Evolutionary conservation across 1,140 invertebrate species (phyloP), one percentile per base, ranked within the genome.

Genomic region (Heterodera schachtii): DNA sequence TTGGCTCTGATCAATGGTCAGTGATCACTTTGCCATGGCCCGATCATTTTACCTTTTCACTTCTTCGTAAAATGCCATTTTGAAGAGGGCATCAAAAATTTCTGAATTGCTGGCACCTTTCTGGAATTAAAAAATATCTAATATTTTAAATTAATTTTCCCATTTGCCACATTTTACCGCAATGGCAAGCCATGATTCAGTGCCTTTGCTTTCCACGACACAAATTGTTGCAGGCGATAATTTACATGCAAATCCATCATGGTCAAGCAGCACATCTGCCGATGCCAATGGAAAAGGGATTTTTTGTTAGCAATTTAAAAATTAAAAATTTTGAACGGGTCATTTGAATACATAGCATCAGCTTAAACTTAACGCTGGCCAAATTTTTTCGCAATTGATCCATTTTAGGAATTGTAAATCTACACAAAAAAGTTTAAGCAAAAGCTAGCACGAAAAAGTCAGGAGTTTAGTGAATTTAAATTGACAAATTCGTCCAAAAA

Each of bases 11-110:
- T 44, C 3, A 78, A n/a, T n/a, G n/a, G n/a, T n/a, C 47, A n/a
- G n/a, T 41, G 49, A 52, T 43, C 67, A 19, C 11, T 43, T 4
- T 3, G 9, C 19, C 21, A 75, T n/a, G n/a, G n/a, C n/a, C n/a
- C n/a, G n/a, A n/a, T n/a, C 47, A 4, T 49, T 49, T 60, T 78
- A 84, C 67, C 19, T 11, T 67, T 46, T 46, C 49, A n/a, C 49
- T 8, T 46, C n/a, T 16, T 31, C 21, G 64, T 84, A 84, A 74
- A 73, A 84, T 44, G 83, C 79, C 43, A 85, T 66, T 3, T 81
- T 6, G 49, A 82, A 85, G 13, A 81, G 21, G 44, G 31, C 60
- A 43, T 60, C 21, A 21, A 82, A 81, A 16, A 83, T 49, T 49
- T 81, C 79, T 8, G 46, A 43, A 57, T 64, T 31, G 46, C 19